Evolutionary conservation across 2,113 vertebrate species (phyloP), one percentile per base, ranked within the genome.

Genomic region (Narcine bancroftii): DNA sequence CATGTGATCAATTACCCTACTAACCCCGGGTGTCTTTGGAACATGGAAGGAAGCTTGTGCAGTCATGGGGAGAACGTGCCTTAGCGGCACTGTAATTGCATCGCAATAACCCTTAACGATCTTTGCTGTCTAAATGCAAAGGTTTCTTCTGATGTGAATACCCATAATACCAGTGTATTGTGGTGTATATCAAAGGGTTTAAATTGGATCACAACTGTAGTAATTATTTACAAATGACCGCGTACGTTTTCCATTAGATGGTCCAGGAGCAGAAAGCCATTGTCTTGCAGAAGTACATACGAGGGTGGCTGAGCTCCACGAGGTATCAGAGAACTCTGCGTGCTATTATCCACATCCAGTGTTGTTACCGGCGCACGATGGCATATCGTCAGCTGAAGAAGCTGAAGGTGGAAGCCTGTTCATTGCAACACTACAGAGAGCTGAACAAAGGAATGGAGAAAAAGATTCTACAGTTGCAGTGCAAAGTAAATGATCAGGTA

Each of bases 381-480:
- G 97, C 96, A 0, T 92, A 93, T 53, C 93, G 92, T 89, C 94
- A 96, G 93, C 94, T 97, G 94, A 83, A 92, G 85, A 93, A 75
- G 19, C 94, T 96, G 42, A 95, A 95, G 65, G 93, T 93, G 0
- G 95, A 97, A 94, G 97, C 96, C 0, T 94, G 95, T 17, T 96
- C 95, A 0, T 93, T 95, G 0, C 95, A 96, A 95, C 95, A 56
- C 77, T 96, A 94, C 95, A 93, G 94, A 26, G 94, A 96, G 93
- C 96, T 97, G 93, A 96, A 96, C 95, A 95, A 94, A 92, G 96
- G 95, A 93, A 95, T 95, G 96, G 97, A 97, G 93, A 95, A 96
- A 92, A 96, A 97, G 94, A 95, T 96, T 94, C 96, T 96, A 29
- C 96, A 96, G 94, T 94, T 97, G 92, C 96, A 96, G 95, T 63